These are phyloP conservation scores for Cyrtorhinus lividipennis DNA, from an alignment of 1,140 invertebrate genomes.

Conservation along the genomic window DNA sequence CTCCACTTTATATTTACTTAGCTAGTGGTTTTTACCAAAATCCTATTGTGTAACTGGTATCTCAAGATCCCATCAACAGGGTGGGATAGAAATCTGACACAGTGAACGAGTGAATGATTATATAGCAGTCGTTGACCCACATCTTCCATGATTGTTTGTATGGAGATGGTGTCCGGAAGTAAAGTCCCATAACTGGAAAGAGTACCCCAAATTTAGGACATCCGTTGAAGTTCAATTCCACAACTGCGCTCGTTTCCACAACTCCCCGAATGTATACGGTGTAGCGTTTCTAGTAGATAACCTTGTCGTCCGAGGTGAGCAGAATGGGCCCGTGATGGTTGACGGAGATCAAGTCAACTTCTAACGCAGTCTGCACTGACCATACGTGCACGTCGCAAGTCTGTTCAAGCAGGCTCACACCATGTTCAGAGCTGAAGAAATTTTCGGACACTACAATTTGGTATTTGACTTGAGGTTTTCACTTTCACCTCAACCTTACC, in stretches of 20 bases:
- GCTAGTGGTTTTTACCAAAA: no score
- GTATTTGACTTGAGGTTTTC: background rate
- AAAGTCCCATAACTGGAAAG: constrained; percentile 7
- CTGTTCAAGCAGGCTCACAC: background rate
- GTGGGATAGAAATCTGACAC: no score
- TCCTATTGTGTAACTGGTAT: no score
- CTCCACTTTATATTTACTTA: no score
- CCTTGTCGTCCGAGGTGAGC: background rate
- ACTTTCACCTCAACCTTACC: background rate
- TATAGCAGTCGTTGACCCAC: constrained; percentile 9
- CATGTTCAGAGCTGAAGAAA: background rate
- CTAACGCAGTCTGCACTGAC: background rate
- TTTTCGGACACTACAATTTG: background rate
- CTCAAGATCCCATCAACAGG: no score
- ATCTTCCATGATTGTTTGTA: background rate
- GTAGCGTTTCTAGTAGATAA: background rate
- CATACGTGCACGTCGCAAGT: constrained; percentile 3
- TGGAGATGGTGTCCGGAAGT: background rate
- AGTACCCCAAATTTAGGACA: background rate
- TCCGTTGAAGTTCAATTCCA: background rate
- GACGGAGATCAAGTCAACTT: background rate
- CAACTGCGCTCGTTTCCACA: background rate
- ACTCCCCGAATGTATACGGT: background rate
- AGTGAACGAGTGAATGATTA: no score
- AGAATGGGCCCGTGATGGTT: background rate